Conservation (phyloP, 1,140 invertebrate species). For the Drosophila pruinosa region DNA sequence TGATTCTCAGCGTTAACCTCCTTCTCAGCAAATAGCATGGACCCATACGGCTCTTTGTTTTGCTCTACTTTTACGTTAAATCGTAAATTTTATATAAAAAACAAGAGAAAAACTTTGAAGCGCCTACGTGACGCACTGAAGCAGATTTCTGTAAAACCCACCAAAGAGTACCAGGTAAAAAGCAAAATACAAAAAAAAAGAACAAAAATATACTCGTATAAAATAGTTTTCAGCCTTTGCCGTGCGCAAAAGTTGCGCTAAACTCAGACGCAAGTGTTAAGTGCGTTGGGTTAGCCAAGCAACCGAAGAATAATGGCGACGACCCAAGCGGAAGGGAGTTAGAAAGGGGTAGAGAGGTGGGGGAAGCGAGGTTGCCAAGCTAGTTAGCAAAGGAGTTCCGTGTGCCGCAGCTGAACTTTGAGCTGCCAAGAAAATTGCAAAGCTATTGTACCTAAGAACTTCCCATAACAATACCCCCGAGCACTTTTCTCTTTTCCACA, state of each 20-base stretch:
- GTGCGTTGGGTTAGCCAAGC: slow-evolving; percentile 74
- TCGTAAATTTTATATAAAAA: slow-evolving; percentile 71
- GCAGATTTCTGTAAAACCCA: slow-evolving; percentile 55
- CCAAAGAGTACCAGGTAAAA: slow-evolving; percentile 43
- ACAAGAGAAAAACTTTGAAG: slow-evolving; percentile 71
- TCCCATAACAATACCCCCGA: slow-evolving; percentile 66
- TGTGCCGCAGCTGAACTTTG: slow-evolving; percentile 70
- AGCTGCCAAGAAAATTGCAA: slow-evolving; percentile 75
- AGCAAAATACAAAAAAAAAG: slow-evolving; percentile 16
- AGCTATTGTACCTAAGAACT: slow-evolving; percentile 68
- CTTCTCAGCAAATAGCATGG: not conserved
- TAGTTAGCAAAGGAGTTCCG: slow-evolving; percentile 66
- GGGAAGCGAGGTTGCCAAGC: slow-evolving; percentile 26
- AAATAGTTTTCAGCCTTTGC: slow-evolving; percentile 45
- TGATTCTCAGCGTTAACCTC: not conserved
- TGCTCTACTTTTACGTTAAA: slow-evolving; percentile 77
- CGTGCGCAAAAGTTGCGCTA: slow-evolving; percentile 72
- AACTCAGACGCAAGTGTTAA: slow-evolving; percentile 77
- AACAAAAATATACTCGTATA: slow-evolving; percentile 10
- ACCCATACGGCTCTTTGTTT: slow-evolving; percentile 43
- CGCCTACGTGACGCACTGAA: slow-evolving; percentile 82
- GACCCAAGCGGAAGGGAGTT: not conserved
- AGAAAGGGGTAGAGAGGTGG: not conserved
- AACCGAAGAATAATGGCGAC: not conserved
- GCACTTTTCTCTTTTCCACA: slow-evolving; percentile 1